Evolutionary conservation across 2,888 invertebrate genomes (phyloP), one percentile per base, ranked within the genome.

Genomic region (Macrophya annulata): DNA sequence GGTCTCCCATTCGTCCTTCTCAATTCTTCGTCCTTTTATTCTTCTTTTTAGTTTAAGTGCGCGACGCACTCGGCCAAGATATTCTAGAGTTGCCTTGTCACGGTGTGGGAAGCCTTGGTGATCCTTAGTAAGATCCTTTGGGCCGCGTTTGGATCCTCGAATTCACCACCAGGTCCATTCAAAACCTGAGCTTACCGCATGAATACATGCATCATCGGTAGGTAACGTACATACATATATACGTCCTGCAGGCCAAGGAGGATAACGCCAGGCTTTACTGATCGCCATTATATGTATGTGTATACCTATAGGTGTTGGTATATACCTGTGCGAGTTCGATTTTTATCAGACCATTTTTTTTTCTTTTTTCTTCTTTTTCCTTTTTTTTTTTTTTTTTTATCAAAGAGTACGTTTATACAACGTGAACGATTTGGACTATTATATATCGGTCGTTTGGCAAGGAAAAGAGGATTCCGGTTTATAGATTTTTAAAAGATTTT

Each of bases 121-220:
- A 85, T 84, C 85, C 55, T 55, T 55, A 17, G 31, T 76, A 84
- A 86, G 84, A 87, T 71, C 31, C 31, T 31, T 86, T 68, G 86
- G 71, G 55, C 83, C 10, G 62, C 76, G 87, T 85, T 86, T 87
- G 86, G 86, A 85, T 86, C 85, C 43, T 45, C 17, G 40, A 62
- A 81, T 62, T 81, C 62, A n/a, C 43, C 45, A 45, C 59, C 21
- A 25, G 72, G 59, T 59, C 87, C 88, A 90, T 90, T 90, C 87
- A 89, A 89, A 88, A 88, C 76, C 84, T 21, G 48, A 86, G 89
- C 88, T 90, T 89, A 89, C 87, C 86, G 87, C 87, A 90, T 91
- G 90, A 90, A 90, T 90, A 90, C 89, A 91, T 90, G 90, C 89
- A 90, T 90, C 89, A 90, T 88, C 88, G 88, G 86, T 84, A 85